A percentile compares a stretch with the other conserved stretches of the same genome.
phyloP scores from a whole-genome alignment of 2,888 invertebrate species.

The Sialis lutaria region DNA sequence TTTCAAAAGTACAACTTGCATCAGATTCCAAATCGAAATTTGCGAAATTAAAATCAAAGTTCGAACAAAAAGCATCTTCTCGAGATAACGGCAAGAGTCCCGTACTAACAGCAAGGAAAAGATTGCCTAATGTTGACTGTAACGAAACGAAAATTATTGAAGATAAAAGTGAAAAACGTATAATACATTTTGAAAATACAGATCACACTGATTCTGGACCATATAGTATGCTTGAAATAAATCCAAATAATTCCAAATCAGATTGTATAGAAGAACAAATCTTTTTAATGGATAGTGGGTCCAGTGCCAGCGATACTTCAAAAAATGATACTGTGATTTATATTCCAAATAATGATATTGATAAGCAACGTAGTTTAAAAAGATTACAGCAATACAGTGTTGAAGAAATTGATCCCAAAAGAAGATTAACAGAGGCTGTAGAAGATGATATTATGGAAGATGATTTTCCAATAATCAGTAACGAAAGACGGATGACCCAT shows the following conservation, averaged over 20 bases:
- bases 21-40: slow-evolving; percentile 1
- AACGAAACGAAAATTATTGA: neutral
- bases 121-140: neutral
- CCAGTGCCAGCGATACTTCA: neutral
- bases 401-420: neutral
- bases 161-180: neutral
- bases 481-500: too few relatives aligned
- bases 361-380: neutral
- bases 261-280: neutral
- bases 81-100: too few relatives aligned
- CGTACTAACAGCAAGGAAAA: too few relatives aligned
- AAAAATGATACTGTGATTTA: neutral
- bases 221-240: slow-evolving; percentile 3
- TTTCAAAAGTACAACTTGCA: slow-evolving; percentile 28
- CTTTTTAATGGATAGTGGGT: neutral
- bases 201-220: slow-evolving; percentile 1
- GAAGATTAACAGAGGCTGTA: neutral
- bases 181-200: neutral
- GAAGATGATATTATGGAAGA: too few relatives aligned
- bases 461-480: too few relatives aligned
- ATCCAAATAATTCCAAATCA: neutral
- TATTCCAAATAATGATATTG: neutral
- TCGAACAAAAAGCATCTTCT: neutral
- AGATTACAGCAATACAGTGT: neutral
- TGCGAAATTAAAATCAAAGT: slow-evolving; percentile 4